Percentiles rank a stretch among this genome's conserved stretches.
phyloP scores from a whole-genome alignment of 2,797 vertebrate genomes.

The Gymnopithys bicolor region DNA sequence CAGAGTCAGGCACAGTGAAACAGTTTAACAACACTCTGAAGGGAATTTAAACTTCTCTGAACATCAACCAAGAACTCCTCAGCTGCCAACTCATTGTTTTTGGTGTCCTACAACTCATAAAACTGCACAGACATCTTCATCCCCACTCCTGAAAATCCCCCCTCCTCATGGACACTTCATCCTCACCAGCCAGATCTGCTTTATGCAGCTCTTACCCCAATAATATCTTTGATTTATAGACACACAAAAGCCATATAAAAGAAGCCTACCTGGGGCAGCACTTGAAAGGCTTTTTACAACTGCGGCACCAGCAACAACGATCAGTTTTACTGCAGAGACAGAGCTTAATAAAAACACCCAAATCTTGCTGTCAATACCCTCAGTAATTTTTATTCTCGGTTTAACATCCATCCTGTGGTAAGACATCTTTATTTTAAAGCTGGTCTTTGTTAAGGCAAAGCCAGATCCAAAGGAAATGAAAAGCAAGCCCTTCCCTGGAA shows the following conservation, averaged over 20 bases:
- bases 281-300: slow-evolving; percentile 7
- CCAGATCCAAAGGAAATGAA: slow-evolving; percentile 17
- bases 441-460: background rate
- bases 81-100: background rate
- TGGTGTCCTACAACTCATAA: background rate
- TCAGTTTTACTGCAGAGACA: background rate
- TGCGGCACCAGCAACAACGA: background rate
- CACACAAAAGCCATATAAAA: background rate
- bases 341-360: slow-evolving; percentile 35
- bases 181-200: background rate
- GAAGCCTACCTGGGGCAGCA: background rate
- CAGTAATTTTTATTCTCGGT: background rate
- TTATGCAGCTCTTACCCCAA: background rate
- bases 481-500: slow-evolving; percentile 26
- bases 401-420: background rate
- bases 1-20: background rate
- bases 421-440: background rate
- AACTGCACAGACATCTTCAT: background rate
- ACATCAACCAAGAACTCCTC: background rate
- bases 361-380: background rate
- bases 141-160: background rate
- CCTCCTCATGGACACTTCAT: background rate
- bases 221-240: slow-evolving; percentile 24
- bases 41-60: background rate
- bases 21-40: background rate